Conservation (phyloP, 2,888 invertebrate genomes). For the Sphinx pinastri region DNA sequence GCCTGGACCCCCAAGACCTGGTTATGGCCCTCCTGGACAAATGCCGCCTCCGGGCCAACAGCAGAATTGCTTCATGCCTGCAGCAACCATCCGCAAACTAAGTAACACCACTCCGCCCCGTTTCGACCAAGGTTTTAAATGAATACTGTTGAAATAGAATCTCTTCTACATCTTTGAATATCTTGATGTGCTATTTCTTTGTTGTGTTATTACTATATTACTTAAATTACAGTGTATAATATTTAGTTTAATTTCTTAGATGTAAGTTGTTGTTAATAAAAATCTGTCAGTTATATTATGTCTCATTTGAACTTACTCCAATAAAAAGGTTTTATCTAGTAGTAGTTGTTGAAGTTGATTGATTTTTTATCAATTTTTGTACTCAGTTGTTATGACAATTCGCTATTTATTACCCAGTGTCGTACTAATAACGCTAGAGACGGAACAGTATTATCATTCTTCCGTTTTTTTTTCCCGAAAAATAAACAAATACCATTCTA, state of each 20-base stretch:
- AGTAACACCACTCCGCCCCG: slow-evolving; percentile 55
- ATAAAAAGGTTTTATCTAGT: too few relatives aligned
- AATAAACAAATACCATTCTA: too few relatives aligned
- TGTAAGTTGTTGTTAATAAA: slow-evolving; percentile 26
- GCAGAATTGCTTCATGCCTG: slow-evolving; percentile 60
- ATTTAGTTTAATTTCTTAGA: slow-evolving; percentile 16
- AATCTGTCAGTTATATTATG: background rate
- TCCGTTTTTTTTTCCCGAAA: too few relatives aligned
- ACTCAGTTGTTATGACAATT: too few relatives aligned
- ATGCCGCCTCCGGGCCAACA: slow-evolving; percentile 44
- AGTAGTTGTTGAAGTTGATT: too few relatives aligned
- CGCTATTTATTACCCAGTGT: too few relatives aligned
- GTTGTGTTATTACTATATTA: background rate
- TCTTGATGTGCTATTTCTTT: background rate
- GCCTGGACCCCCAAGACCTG: slow-evolving; percentile 41
- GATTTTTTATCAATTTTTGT: too few relatives aligned
- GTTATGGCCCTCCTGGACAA: slow-evolving; percentile 47
- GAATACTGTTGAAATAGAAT: slow-evolving; percentile 35
- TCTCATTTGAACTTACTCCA: background rate
- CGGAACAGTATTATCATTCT: too few relatives aligned
- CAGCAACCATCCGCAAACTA: slow-evolving; percentile 57
- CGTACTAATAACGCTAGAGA: too few relatives aligned
- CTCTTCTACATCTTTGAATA: slow-evolving; percentile 38
- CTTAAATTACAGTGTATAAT: background rate
- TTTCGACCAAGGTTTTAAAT: slow-evolving; percentile 49